Base-by-base conservation (phyloP, 2,797 vertebrate genomes). In the Sebastes kiyomatsui region DNA sequence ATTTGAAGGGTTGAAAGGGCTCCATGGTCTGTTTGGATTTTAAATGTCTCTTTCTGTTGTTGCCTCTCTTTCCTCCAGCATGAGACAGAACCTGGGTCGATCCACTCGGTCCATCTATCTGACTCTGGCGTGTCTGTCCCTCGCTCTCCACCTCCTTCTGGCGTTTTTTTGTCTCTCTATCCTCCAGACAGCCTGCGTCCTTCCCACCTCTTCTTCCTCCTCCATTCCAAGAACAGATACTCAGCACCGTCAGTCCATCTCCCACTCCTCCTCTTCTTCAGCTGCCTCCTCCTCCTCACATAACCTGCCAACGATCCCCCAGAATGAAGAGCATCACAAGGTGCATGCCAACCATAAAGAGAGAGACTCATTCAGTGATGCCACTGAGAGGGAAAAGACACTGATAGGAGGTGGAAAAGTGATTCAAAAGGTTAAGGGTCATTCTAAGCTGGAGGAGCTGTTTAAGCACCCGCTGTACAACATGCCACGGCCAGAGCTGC, bases 401-500 rank as follows among this genome's bases (percentile, higher is more conserved):
- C 55, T 49, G 22, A 74, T 18, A 4, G 62, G 56, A 75, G 72
- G 5, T 38, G 67, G 54, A 55, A 72, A 80, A 42, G n/a, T 22
- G 7, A 74, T 35, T 23, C 49, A 30, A 64, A 70, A 72, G 49
- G 77, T 80, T 4, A 72, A 66, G 12, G 69, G 79, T 71, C 83
- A 1, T 12, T 90, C 95, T 20, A 97, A 96, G 83, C 82, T 97
- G 80, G 89, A 85, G 0, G 93, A 88, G 1, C 94, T 97, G 67
- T 97, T 96, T 58, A 2, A 93, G 35, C 97, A 98, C 77, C 94
- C 93, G 0, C 93, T 97, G 33, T 97, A 97, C 90, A 96, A 96
- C 72, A 79, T 94, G 79, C 94, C 93, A 0, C 65, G 72, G 1
- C 94, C 93, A 0, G 66, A 84, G 28, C 85, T 95, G 66, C 89